Conservation (phyloP, 2,888 invertebrate genomes). For the Volucella bombylans region DNA sequence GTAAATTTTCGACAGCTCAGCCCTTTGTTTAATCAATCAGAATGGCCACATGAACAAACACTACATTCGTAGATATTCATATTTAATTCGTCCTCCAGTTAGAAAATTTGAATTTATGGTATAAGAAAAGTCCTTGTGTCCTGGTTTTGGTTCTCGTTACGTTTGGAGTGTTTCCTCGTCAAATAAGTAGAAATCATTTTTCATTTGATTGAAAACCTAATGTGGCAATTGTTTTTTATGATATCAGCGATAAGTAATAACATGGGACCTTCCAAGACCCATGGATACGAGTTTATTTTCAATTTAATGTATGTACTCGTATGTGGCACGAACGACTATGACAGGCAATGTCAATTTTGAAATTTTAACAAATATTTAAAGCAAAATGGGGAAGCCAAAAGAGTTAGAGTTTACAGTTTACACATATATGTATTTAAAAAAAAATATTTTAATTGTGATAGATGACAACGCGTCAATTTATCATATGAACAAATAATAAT, state of each 20-base stretch:
- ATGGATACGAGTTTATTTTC: neutral
- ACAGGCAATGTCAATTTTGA: too few species aligned
- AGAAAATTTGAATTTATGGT: constrained; percentile 35
- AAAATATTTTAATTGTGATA: too few species aligned
- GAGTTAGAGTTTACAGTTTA: too few species aligned
- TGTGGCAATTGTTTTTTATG: constrained; percentile 1
- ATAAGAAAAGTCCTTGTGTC: neutral
- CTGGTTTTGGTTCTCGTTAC: neutral
- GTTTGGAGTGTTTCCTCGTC: neutral
- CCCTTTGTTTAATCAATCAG: constrained; percentile 51
- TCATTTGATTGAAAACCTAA: constrained; percentile 38
- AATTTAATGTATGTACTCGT: neutral
- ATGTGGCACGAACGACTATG: too few species aligned
- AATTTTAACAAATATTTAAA: too few species aligned
- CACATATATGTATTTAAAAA: too few species aligned
- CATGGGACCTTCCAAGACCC: neutral
- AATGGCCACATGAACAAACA: constrained; percentile 51
- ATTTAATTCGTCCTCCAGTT: constrained; percentile 49
- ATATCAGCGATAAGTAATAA: constrained; percentile 7
- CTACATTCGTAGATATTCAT: constrained; percentile 28
- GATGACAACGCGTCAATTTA: too few species aligned
- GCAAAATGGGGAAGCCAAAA: too few species aligned
- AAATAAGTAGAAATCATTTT: constrained; percentile 29
- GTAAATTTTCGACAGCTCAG: constrained; percentile 37
- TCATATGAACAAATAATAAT: too few species aligned